Evolutionary conservation across 2,888 invertebrate genomes (phyloP).

Genomic region (Agrotis exclamationis): DNA sequence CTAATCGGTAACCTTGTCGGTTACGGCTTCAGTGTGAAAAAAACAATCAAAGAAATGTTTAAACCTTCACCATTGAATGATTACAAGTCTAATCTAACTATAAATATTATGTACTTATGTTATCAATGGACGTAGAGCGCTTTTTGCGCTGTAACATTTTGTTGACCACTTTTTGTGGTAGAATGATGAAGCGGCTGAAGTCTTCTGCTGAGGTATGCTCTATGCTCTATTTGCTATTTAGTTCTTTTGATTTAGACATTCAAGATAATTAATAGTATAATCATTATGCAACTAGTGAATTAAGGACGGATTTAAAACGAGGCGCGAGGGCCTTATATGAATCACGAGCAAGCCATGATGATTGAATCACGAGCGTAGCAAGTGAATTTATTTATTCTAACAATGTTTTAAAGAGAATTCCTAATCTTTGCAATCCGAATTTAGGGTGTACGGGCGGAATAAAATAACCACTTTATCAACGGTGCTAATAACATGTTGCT

Average conservation of each 20-base stretch:
- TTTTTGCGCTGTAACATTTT: constrained; percentile 28
- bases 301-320: too few relatives aligned
- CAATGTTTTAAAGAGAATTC: too few relatives aligned
- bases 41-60: constrained; percentile 73
- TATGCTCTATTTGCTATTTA: not conserved
- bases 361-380: too few relatives aligned
- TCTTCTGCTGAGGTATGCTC: not conserved
- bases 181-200: not conserved
- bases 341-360: too few relatives aligned
- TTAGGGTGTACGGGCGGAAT: too few relatives aligned
- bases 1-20: constrained; percentile 78
- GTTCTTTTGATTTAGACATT: not conserved
- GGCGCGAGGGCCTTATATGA: too few relatives aligned
- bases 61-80: constrained; percentile 77
- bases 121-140: constrained; percentile 42
- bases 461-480: too few relatives aligned
- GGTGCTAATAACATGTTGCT: too few relatives aligned
- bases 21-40: constrained; percentile 67
- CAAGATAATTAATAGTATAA: not conserved
- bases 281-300: too few relatives aligned
- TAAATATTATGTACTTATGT: constrained; percentile 39
- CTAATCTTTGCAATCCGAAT: too few relatives aligned
- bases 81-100: constrained; percentile 58
- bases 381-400: too few relatives aligned
- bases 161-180: not conserved